Evolutionary conservation across 2,113 vertebrate species (phyloP), one percentile per base, ranked within the genome.

Genomic region (Monarcha castaneiventris): DNA sequence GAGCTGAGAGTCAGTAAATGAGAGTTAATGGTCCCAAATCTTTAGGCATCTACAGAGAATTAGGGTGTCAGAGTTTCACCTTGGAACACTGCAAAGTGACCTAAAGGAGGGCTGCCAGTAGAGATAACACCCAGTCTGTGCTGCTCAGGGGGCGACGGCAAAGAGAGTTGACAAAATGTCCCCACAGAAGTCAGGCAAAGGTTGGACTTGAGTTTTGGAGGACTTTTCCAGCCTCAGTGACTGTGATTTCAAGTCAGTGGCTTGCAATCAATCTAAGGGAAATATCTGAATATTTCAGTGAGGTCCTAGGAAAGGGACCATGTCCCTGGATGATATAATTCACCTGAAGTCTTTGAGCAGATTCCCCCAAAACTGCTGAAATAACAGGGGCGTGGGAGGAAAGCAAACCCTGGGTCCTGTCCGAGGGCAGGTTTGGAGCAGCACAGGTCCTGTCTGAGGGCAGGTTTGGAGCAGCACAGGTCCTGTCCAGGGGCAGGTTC

Each of bases 291-390:
- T 16, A 7, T 43, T 61, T 25, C 43, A n/a, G 29, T 1, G 49
- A 30, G n/a, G 6, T 11, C 12, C 46, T 3, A 15, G 49, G 16
- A n/a, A 56, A 37, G 17, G n/a, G 33, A 83, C 12, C 23, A 0
- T 0, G 1, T 9, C 27, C 52, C 29, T 30, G 14, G 39, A 3
- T 54, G 19, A 5, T 8, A 3, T 0, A 23, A 83, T 4, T 17
- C 15, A 49, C 2, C 10, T 10, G 5, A 27, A 64, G 27, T 0
- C 30, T n/a, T 48, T 74, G 66, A 10, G 3, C 21, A 35, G 25
- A 5, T 9, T 6, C 20, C 9, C 29, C 15, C 13, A 29, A 16
- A 61, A 8, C 15, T 19, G 32, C n/a, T 30, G 19, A 12, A 52
- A 22, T 20, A 11, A 27, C 44, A 29, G 3, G 52, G 41, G 20